Evolutionary conservation across 2,797 vertebrate genomes (phyloP), one percentile per base, ranked within the genome.

Genomic region (Oreochromis grahami): DNA sequence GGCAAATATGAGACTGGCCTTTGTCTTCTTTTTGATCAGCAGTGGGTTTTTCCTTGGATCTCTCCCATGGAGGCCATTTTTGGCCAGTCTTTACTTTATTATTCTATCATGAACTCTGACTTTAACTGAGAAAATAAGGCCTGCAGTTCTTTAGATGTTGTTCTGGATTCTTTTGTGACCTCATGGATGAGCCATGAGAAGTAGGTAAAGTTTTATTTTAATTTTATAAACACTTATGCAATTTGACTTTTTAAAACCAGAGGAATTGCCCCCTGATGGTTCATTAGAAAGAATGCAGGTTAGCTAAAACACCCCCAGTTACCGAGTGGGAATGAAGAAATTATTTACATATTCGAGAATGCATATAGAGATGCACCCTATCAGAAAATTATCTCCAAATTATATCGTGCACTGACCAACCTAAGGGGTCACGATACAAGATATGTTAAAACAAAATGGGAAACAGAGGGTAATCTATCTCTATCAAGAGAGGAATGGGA

Each of bases 251-350:
- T 45, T 70, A 70, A 43, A 43, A 10, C 21, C 21, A 45, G 65
- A 43, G 38, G 2, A 17, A 6, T 8, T 70, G 14, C 38, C 38
- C 15, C 38, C 21, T 45, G 32, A 8, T 63, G 58, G 58, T 38
- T 38, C 21, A 0, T 45, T 70, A 70, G 58, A 8, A 63, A 38
- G 19, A 38, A 63, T 38, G 38, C 14, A 70, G 21, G 26, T 26
- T 26, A 50, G 19, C 5, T 51, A n/a, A 51, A 51, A 51, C 19
- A 51, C n/a, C 48, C 8, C 19, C 45, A 8, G 45, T 50, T 50
- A 19, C 0, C 0, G 1, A 1, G 6, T 50, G 0, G 7, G 45
- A 3, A 50, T 19, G 7, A 19, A 50, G 17, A 50, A 19, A 50
- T 19, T 9, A 9, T 50, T 19, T 50, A 50, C 0, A 2, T 51